These are phyloP conservation scores for Calcarius lapponicus DNA, from an alignment of 2,797 vertebrate genomes.

Conservation along the genomic window DNA sequence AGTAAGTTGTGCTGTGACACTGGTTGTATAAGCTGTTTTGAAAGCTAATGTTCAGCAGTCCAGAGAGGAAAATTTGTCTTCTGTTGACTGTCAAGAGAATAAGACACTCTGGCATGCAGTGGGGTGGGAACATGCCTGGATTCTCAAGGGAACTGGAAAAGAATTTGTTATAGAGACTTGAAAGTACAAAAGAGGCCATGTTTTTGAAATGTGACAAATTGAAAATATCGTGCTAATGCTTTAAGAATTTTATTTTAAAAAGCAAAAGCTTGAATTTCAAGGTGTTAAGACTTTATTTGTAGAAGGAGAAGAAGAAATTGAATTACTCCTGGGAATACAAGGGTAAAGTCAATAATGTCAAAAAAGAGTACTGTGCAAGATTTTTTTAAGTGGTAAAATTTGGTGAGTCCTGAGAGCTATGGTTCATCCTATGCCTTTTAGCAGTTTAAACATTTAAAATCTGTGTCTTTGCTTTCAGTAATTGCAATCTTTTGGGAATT, in stretches of 20 bases:
- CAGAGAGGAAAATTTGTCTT: constrained; percentile 2
- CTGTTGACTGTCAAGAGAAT: not conserved
- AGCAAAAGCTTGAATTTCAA: not conserved
- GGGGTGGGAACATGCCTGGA: not conserved
- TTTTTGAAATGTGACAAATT: not conserved
- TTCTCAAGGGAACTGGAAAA: constrained; percentile 7
- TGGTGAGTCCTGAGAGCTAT: not conserved
- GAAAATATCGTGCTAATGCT: not conserved
- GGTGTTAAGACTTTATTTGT: not conserved
- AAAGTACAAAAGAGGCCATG: not conserved
- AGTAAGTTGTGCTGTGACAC: not conserved
- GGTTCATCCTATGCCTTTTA: not conserved
- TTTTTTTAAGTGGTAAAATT: not conserved
- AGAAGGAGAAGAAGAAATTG: not conserved
- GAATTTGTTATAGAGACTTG: not conserved
- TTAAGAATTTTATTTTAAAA: not conserved
- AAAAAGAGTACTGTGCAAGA: not conserved
- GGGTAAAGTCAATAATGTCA: not conserved
- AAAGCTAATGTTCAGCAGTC: constrained; percentile 4
- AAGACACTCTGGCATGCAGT: not conserved
- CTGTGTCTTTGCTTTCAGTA: not conserved
- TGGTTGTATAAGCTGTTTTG: not conserved
- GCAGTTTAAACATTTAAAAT: not conserved
- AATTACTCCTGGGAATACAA: not conserved
- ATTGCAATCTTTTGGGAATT: not conserved